Conservation (phyloP, 1,140 invertebrate genomes). For the Oedothorax gibbosus region DNA sequence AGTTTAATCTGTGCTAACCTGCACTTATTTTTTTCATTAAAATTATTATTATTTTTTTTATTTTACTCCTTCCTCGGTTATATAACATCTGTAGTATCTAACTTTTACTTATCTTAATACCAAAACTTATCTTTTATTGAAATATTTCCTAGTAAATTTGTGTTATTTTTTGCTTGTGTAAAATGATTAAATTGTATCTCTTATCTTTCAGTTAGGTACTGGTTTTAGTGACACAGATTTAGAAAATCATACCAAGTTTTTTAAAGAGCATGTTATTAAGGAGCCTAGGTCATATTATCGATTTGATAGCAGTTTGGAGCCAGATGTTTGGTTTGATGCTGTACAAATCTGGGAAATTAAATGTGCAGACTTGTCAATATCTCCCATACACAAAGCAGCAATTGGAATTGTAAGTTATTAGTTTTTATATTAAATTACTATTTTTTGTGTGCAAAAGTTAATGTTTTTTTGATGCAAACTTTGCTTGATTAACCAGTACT, state of each 20-base stretch:
- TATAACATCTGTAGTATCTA: not conserved
- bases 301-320: slow-evolving; percentile 80
- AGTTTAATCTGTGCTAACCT: not conserved
- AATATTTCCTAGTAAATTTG: not conserved
- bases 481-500: too few relatives aligned
- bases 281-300: slow-evolving; percentile 87
- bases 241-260: slow-evolving; percentile 77
- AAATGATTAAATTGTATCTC: not conserved
- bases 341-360: slow-evolving; percentile 97
- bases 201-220: slow-evolving; percentile 86
- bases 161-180: not conserved
- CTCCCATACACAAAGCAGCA: slow-evolving; percentile 92
- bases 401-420: slow-evolving; percentile 81
- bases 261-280: slow-evolving; percentile 82
- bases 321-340: slow-evolving; percentile 96
- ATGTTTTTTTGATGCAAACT: too few relatives aligned
- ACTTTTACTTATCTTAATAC: not conserved
- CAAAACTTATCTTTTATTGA: not conserved
- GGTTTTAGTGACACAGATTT: slow-evolving; percentile 96
- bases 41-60: not conserved
- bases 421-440: not conserved
- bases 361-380: slow-evolving; percentile 97
- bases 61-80: not conserved
- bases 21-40: not conserved
- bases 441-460: too few relatives aligned